Base-by-base conservation (phyloP, 2,113 vertebrate species). In the Bungarus multicinctus region DNA sequence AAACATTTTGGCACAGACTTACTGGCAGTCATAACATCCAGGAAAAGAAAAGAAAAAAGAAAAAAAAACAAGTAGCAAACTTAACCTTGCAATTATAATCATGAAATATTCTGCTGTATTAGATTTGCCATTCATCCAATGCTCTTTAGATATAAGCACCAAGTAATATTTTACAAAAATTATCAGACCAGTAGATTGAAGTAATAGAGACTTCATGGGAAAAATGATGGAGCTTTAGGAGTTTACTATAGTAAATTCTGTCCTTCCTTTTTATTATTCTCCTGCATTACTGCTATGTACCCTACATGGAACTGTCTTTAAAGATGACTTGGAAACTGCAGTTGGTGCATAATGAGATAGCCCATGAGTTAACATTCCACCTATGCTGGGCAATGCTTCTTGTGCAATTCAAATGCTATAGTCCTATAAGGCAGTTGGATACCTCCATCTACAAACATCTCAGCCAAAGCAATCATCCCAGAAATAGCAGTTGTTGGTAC, bases 111-210 rank as follows among this genome's bases (percentile, higher is more conserved):
- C 85, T 69, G 23, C 39, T 4, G 64, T 23, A 74, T 55, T 91
- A 43, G 60, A 89, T 91, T 95, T 94, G 87, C 64, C 93, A 57
- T 94, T 90, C 93, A 92, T 58, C 60, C 94, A 89, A 95, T 89
- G 43, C 64, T 81, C 47, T 74, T 34, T 47, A 93, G 90, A 94
- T 94, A 96, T 92, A 95, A 94, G 69, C 22, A 92, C 50, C 60
- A 85, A 43, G 81, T 95, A 91, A 94, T 57, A 87, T 87, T 93
- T 96, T 23, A 2, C n/a, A 92, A 5, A 69, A 8, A 87, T 94
- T 94, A 86, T 90, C 90, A 95, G 95, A 91, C 4, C 27, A 50
- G 14, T 91, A 95, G 95, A 91, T 5, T n/a, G n/a, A 11, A 91
- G 4, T n/a, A 50, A 10, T 74, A 88, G 1, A 39, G 34, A 81